phyloP scores from a whole-genome alignment of 2,888 invertebrate species.

The Caenorhabditis afra region DNA sequence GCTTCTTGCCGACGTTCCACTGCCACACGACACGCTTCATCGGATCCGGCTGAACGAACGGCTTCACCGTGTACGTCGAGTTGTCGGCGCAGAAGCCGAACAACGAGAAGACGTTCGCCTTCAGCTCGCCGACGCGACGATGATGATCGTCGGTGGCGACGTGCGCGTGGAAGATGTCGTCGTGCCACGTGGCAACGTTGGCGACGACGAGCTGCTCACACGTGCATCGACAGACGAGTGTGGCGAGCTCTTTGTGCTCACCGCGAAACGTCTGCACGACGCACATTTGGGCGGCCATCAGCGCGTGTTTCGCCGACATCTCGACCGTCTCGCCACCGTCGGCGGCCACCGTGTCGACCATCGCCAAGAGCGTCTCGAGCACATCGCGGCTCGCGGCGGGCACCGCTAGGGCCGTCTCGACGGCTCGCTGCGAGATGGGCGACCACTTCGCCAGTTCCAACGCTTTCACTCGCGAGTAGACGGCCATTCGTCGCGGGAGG shows the following conservation, averaged over 20 bases:
- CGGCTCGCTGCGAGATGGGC: neutral
- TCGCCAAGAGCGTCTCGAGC: conserved; percentile 14
- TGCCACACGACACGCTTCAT: conserved; percentile 59
- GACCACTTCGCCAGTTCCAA: conserved; percentile 29
- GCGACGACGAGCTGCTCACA: conserved; percentile 51
- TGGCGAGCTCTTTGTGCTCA: conserved; percentile 18
- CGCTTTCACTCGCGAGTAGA: conserved; percentile 39
- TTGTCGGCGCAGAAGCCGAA: conserved; percentile 37
- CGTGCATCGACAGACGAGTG: conserved; percentile 42
- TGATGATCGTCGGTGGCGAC: conserved; percentile 48
- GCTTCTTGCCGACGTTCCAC: conserved; percentile 51
- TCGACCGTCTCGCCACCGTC: conserved; percentile 25
- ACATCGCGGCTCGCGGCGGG: conserved; percentile 1
- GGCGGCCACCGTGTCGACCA: conserved; percentile 25
- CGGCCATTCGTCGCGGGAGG: conserved; percentile 33
- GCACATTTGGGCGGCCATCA: conserved; percentile 27
- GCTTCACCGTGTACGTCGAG: conserved; percentile 65
- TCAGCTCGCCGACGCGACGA: neutral
- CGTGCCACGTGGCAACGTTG: conserved; percentile 24
- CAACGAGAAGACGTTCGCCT: conserved; percentile 20
- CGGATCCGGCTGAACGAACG: conserved; percentile 59
- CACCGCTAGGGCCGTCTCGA: neutral
- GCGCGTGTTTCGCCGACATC: conserved; percentile 41
- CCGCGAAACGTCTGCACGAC: conserved; percentile 27
- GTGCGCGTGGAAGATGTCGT: conserved; percentile 51